These are phyloP conservation scores for Thymallus thymallus DNA, from an alignment of 2,113 vertebrate species.

Conservation along the genomic window DNA sequence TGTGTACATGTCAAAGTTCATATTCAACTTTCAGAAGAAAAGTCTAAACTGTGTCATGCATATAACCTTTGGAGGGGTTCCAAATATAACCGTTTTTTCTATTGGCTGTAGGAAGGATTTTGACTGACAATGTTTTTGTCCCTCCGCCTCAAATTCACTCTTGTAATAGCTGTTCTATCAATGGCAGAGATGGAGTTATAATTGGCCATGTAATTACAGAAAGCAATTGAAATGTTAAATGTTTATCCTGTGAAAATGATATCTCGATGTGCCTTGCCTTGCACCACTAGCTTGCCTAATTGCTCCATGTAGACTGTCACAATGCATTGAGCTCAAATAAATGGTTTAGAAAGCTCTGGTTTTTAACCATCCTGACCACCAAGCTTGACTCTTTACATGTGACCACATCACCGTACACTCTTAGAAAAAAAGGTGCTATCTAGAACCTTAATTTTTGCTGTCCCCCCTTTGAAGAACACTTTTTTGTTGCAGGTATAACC, in stretches of 20 bases:
- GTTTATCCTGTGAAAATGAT: slow-evolving; percentile 12
- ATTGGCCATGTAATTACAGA: slow-evolving; percentile 7
- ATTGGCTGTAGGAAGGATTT: neutral
- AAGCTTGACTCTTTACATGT: too few species aligned
- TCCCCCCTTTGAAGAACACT: too few species aligned
- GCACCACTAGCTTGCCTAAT: neutral
- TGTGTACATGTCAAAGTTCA: neutral
- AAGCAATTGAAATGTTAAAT: slow-evolving; percentile 13
- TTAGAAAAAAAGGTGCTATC: too few species aligned
- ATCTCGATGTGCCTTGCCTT: neutral
- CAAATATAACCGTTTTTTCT: too few species aligned
- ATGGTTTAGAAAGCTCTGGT: neutral
- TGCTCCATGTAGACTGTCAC: neutral
- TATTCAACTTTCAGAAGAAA: too few species aligned
- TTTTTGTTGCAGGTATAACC: too few species aligned
- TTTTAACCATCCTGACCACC: neutral
- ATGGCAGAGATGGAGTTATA: neutral
- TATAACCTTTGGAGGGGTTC: too few species aligned
- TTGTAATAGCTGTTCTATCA: neutral
- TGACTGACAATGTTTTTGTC: neutral
- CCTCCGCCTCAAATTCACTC: neutral
- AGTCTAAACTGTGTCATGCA: too few species aligned
- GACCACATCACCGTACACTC: too few species aligned
- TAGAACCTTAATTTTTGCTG: too few species aligned
- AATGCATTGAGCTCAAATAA: neutral